phyloP scores from a whole-genome alignment of 2,888 invertebrate species.

The Toxonevra muliebris region DNA sequence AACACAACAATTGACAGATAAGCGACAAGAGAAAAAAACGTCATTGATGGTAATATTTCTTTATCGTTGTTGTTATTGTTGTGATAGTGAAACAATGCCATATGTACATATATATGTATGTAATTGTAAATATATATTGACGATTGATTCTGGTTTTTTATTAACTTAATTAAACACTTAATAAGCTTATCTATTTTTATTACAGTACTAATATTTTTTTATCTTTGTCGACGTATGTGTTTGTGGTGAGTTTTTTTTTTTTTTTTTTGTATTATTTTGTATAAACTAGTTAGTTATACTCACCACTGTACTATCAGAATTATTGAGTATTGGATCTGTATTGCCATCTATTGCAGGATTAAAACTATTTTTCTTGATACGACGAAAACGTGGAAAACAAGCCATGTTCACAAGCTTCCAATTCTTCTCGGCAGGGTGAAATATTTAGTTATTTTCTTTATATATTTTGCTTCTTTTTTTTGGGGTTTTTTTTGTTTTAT shows the following conservation, averaged over 20 bases:
- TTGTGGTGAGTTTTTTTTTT: not conserved
- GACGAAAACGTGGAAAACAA: constrained; percentile 54
- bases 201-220: not conserved
- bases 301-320: constrained; percentile 55
- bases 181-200: constrained; percentile 34
- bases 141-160: constrained; percentile 17
- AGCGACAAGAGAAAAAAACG: not conserved
- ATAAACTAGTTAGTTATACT: constrained; percentile 46
- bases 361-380: constrained; percentile 54
- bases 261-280: constrained; percentile 41
- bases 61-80: not conserved
- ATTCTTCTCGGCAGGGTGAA: too few relatives aligned
- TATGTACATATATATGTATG: not conserved
- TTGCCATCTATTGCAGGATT: constrained; percentile 55
- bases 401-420: constrained; percentile 45
- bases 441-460: not conserved
- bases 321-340: constrained; percentile 56
- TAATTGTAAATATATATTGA: not conserved
- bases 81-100: not conserved
- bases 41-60: not conserved
- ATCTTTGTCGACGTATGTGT: not conserved
- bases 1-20: not conserved
- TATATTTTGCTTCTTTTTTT: not conserved
- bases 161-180: constrained; percentile 55
- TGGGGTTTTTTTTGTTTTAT: not conserved